A percentile compares a stretch with the other conserved stretches of the same genome.
Evolutionary conservation across 2,113 vertebrate species (phyloP).

Genomic region (Beaufortia kweichowensis): DNA sequence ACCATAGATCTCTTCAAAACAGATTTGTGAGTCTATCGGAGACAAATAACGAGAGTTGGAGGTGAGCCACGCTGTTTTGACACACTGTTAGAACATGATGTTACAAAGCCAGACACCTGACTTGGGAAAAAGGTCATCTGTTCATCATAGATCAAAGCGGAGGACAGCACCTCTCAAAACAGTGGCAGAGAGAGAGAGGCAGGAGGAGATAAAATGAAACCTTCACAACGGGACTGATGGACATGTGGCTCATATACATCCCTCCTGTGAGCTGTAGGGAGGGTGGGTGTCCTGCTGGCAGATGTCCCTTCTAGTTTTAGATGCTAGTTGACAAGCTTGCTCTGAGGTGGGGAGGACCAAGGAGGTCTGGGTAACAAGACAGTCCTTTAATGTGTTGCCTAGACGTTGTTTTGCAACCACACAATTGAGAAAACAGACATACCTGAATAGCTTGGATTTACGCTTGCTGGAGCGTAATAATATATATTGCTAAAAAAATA

Average conservation of each 20-base stretch:
- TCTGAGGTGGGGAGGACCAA: constrained; percentile 19
- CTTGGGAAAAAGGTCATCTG: constrained; percentile 57
- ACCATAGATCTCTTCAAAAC: constrained; percentile 33
- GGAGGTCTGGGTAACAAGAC: constrained; percentile 33
- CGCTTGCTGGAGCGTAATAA: no score
- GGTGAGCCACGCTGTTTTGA: constrained; percentile 49
- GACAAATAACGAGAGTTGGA: constrained; percentile 28
- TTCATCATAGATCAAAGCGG: constrained; percentile 52
- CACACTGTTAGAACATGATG: constrained; percentile 46
- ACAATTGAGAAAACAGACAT: not conserved
- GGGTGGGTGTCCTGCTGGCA: constrained; percentile 52
- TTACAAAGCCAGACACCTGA: constrained; percentile 47
- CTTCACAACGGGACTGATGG: constrained; percentile 44
- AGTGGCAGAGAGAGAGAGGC: constrained; percentile 37
- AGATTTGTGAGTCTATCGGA: constrained; percentile 47
- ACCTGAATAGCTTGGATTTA: not conserved
- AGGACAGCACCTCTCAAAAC: constrained; percentile 52
- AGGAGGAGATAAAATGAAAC: constrained; percentile 47
- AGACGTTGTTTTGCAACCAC: constrained; percentile 5
- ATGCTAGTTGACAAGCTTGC: constrained; percentile 44
- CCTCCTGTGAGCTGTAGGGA: constrained; percentile 53
- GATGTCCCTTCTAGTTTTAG: constrained; percentile 52
- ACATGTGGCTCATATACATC: constrained; percentile 51
- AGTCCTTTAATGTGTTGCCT: constrained; percentile 16
- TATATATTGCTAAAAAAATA: no score